A percentile compares a stretch with the other conserved stretches of the same genome.
phyloP scores from a whole-genome alignment of 2,888 invertebrate species.

The Anarsia innoxiella region DNA sequence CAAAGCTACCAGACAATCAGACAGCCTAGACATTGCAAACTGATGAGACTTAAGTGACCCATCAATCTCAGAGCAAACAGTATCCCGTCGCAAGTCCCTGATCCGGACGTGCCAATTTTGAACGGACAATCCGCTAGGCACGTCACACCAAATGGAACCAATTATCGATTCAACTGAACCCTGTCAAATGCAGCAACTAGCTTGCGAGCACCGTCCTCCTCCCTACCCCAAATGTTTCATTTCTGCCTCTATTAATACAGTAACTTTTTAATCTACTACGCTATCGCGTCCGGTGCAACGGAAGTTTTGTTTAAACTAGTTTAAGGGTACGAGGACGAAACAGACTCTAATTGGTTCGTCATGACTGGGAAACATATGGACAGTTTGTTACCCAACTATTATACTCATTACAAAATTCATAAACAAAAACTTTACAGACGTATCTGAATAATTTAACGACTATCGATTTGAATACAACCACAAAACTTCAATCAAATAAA shows the following conservation, averaged over 20 bases:
- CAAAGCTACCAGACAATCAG: too few relatives aligned
- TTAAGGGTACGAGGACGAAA: conserved; percentile 6
- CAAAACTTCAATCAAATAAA: background rate
- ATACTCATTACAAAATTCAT: too few relatives aligned
- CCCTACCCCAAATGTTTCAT: conserved; percentile 1
- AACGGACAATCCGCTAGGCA: conserved; percentile 31
- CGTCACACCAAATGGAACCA: conserved; percentile 42
- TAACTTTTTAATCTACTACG: conserved; percentile 10
- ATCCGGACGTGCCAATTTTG: conserved; percentile 54
- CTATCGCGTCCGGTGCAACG: conserved; percentile 7
- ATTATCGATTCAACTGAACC: conserved; percentile 39
- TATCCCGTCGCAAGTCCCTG: conserved; percentile 33
- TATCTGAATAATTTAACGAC: too few relatives aligned
- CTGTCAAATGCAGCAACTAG: conserved; percentile 4
- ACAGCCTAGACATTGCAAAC: too few relatives aligned
- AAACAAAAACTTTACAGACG: too few relatives aligned
- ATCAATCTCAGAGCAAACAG: conserved; percentile 14
- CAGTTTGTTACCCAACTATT: too few relatives aligned
- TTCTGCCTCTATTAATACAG: conserved; percentile 4
- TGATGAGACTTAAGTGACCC: conserved; percentile 1
- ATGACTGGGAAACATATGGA: too few relatives aligned
- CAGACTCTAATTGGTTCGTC: conserved; percentile 5
- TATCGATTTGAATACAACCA: background rate
- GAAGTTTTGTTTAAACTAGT: conserved; percentile 8
- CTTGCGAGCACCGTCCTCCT: background rate